Evolutionary conservation across 1,140 invertebrate species (phyloP).

Genomic region (Scaptomyza hsui): DNA sequence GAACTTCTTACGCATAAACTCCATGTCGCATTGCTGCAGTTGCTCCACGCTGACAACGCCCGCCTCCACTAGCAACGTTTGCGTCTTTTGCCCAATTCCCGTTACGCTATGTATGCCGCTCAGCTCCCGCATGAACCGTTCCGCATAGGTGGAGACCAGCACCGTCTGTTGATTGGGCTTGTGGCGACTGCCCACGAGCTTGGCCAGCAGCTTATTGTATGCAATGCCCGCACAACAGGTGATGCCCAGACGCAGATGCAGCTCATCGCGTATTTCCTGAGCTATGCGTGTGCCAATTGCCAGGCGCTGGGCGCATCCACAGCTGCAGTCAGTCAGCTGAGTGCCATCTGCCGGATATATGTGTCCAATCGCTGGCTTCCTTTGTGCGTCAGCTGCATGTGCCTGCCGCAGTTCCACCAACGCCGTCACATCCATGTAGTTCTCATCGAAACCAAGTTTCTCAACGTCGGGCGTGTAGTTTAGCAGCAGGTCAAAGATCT

Average conservation of each 20-base stretch:
- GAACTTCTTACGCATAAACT: constrained; percentile 86
- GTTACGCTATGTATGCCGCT: constrained; percentile 87
- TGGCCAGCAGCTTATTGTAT: constrained; percentile 93
- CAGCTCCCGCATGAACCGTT: constrained; percentile 87
- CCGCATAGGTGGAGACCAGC: constrained; percentile 88
- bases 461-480: constrained; percentile 89
- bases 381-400: constrained; percentile 61
- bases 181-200: constrained; percentile 89
- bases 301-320: constrained; percentile 89
- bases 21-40: constrained; percentile 87
- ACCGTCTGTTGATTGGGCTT: constrained; percentile 93
- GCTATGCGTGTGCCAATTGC: constrained; percentile 88
- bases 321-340: constrained; percentile 86
- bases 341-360: constrained; percentile 85
- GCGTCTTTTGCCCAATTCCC: constrained; percentile 89
- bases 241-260: constrained; percentile 88
- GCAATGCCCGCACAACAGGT: constrained; percentile 92
- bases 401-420: constrained; percentile 85
- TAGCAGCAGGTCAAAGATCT: constrained; percentile 88
- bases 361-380: constrained; percentile 85
- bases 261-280: constrained; percentile 88
- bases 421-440: constrained; percentile 90
- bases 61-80: constrained; percentile 86
- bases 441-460: constrained; percentile 92
- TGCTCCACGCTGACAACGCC: constrained; percentile 88